phyloP scores from a whole-genome alignment of 2,797 vertebrate genomes.

The Peromyscus nudipes region DNA sequence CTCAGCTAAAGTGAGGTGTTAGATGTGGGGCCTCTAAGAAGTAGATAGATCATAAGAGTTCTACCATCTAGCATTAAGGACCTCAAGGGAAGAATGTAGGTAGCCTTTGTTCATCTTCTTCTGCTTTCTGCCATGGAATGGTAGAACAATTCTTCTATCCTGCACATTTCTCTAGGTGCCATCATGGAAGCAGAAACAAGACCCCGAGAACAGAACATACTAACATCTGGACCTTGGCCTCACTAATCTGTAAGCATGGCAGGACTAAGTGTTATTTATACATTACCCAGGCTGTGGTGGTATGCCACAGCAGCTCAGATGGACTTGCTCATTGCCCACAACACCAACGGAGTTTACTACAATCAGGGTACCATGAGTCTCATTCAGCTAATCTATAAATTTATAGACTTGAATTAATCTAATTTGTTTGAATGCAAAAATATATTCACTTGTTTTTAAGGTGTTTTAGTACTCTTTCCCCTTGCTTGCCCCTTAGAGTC shows the following conservation, averaged over 20 bases:
- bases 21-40: not conserved
- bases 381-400: not conserved
- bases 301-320: not conserved
- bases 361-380: not conserved
- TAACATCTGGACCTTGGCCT: not conserved
- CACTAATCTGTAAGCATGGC: not conserved
- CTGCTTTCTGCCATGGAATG: not conserved
- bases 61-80: not conserved
- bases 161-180: fast-evolving
- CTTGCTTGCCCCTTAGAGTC: not conserved
- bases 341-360: not conserved
- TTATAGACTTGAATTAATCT: not conserved
- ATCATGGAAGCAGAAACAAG: not conserved
- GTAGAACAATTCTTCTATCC: fast-evolving
- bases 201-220: not conserved
- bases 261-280: not conserved
- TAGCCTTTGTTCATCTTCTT: not conserved
- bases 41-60: not conserved
- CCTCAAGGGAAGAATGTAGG: not conserved
- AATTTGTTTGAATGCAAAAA: slow-evolving; percentile 9
- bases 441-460: not conserved
- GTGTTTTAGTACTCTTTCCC: not conserved
- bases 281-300: fast-evolving
- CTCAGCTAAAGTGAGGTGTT: too few species aligned
- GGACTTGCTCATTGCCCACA: not conserved